Base-by-base conservation (phyloP, 2,797 vertebrate species). In the Channa striata region DNA sequence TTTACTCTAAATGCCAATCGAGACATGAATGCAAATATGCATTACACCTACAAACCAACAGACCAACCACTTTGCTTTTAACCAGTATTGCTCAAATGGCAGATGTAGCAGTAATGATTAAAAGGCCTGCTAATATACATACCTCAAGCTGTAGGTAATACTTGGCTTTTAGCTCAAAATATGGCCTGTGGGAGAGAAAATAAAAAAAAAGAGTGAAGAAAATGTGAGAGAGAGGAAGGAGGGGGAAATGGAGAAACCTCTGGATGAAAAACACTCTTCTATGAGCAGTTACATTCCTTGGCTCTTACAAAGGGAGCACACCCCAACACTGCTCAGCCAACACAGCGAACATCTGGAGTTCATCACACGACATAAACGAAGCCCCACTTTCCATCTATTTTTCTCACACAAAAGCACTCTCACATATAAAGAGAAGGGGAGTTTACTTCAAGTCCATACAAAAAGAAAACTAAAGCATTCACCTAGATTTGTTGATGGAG, bases 101-200 rank as follows among this genome's bases (percentile, higher is more conserved):
- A 37, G 19, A 34, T 25, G 67, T 17, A 42, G 14, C 14, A 42
- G 40, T 43, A 47, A 8, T 9, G 10, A 17, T 19, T 44, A n/a
- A n/a, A n/a, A 17, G 30, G 13, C 14, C 17, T 16, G 30, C 17
- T 20, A 7, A 6, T 33, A 47, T 54, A 92, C 94, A 0, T 94
- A 99, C 98, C 97, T 99, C 98, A 1, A 99, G 95, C 13, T 99
- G 97, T 11, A 98, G 90, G 9, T 99, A 99, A 91, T 98, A 99
- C 86, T 97, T 98, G 0, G 95, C 95, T 92, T 99, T 99, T 76
- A 99, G 92, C 90, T 99, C 98, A 93, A 98, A 99, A 89, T 99
- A 99, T 30, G 98, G 97, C 87, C 98, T 99, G 89, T 65, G 82
- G 69, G 72, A 82, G 86, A 89, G 81, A 67, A 62, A 85, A 37